Evolutionary conservation across 92 coral and sea anemone species (phyloP).

Genomic region (Anthopleura xanthogrammica): DNA sequence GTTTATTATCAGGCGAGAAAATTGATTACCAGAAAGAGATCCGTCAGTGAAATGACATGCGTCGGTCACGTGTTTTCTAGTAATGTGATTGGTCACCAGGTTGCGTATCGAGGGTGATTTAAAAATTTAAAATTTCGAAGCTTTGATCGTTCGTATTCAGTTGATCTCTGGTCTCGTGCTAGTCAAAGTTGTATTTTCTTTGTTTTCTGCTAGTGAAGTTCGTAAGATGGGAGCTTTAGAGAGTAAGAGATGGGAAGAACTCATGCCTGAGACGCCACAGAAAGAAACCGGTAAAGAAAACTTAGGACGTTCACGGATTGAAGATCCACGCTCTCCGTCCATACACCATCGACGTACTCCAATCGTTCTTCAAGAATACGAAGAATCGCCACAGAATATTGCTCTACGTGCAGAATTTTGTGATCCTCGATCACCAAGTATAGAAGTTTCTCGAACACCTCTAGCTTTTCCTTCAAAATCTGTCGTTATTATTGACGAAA

Average conservation of each 20-base stretch:
- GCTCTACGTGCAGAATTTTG: conserved; percentile 13
- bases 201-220: background rate
- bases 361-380: conserved; percentile 63
- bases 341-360: conserved; percentile 76
- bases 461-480: conserved; percentile 31
- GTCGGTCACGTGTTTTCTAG: conserved; percentile 4
- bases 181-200: background rate
- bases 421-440: conserved; percentile 95
- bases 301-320: conserved; percentile 17
- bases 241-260: conserved; percentile 81
- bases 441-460: conserved; percentile 72
- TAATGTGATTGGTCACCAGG: conserved; percentile 59
- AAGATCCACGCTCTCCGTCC: conserved; percentile 88
- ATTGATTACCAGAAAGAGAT: too few species aligned
- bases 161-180: conserved; percentile 20
- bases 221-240: conserved; percentile 80
- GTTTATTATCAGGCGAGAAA: too few species aligned
- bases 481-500: conserved; percentile 23
- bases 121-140: conserved; percentile 62
- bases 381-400: conserved; percentile 72
- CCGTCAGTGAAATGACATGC: background rate
- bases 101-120: conserved; percentile 61
- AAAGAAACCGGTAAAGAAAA: conserved; percentile 48
- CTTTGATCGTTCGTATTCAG: conserved; percentile 33
- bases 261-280: conserved; percentile 68